These are phyloP conservation scores for Knipowitschia caucasica DNA, from an alignment of 2,797 vertebrate species.

Conservation along the genomic window DNA sequence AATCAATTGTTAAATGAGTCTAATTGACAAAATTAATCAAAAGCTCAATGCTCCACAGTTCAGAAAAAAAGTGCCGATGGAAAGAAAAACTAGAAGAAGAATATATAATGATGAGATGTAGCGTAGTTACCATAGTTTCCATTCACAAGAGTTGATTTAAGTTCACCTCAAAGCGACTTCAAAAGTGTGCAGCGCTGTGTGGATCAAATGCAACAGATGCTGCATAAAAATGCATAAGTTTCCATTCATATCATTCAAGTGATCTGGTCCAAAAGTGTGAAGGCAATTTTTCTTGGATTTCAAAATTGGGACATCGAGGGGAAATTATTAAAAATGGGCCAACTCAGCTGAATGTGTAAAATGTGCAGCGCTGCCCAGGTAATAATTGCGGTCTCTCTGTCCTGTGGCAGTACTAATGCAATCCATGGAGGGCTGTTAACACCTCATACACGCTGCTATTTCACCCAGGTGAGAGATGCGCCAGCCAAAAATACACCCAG, in stretches of 20 bases:
- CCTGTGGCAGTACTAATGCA: conserved; percentile 51
- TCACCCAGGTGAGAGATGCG: conserved; percentile 44
- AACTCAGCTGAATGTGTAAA: conserved; percentile 36
- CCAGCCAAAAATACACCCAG: conserved; percentile 30
- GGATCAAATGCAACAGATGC: not conserved
- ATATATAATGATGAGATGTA: not conserved
- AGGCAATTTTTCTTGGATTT: conserved; percentile 38
- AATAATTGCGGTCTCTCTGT: conserved; percentile 57
- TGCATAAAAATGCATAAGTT: conserved; percentile 14
- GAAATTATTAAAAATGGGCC: conserved; percentile 41
- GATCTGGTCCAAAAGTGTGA: conserved; percentile 22
- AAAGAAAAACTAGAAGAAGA: not conserved
- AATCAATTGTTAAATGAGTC: too few species aligned
- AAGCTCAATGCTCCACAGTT: too few species aligned
- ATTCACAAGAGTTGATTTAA: not conserved
- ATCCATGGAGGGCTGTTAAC: conserved; percentile 53
- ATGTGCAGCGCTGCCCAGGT: conserved; percentile 40
- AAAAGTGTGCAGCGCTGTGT: not conserved
- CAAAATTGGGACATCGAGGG: conserved; percentile 18
- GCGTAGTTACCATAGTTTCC: not conserved
- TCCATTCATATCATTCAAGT: conserved; percentile 32
- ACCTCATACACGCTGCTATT: conserved; percentile 53
- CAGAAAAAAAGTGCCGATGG: not conserved
- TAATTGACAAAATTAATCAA: too few species aligned
- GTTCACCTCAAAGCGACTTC: not conserved